phyloP scores from a whole-genome alignment of 64 coral and sea anemone species.

The Montipora foliosa region DNA sequence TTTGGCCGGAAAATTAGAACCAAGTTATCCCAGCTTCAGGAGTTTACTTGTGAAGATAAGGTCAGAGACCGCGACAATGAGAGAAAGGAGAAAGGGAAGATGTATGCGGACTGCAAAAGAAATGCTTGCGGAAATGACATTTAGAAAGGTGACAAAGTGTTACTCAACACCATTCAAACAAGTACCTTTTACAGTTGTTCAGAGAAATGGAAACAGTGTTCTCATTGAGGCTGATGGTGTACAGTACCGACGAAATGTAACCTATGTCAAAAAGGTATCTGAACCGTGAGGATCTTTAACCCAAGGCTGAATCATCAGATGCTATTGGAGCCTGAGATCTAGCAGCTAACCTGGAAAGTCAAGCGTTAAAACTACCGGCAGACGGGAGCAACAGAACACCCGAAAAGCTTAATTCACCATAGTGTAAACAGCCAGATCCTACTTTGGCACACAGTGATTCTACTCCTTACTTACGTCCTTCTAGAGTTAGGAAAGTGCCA shows the following conservation, averaged over 20 bases:
- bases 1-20: background rate
- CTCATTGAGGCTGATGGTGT: background rate
- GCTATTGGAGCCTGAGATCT: background rate
- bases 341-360: no score
- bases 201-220: slow-evolving; percentile 26
- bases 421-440: no score
- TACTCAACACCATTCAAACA: slow-evolving; percentile 2
- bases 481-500: no score
- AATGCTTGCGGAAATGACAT: background rate
- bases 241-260: slow-evolving; percentile 17
- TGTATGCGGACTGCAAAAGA: slow-evolving; percentile 11
- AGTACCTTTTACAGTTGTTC: slow-evolving; percentile 17
- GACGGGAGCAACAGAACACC: no score
- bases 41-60: background rate
- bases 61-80: slow-evolving; percentile 14
- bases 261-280: slow-evolving; percentile 23
- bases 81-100: slow-evolving; percentile 30
- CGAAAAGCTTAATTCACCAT: no score
- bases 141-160: slow-evolving; percentile 18
- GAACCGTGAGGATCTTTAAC: background rate
- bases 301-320: background rate
- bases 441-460: no score
- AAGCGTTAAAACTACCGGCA: no score
- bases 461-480: no score
- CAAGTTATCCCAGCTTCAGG: background rate